Evolutionary conservation across 2,888 invertebrate species (phyloP), one percentile per base, ranked within the genome.

Genomic region (Baronia brevicornis): DNA sequence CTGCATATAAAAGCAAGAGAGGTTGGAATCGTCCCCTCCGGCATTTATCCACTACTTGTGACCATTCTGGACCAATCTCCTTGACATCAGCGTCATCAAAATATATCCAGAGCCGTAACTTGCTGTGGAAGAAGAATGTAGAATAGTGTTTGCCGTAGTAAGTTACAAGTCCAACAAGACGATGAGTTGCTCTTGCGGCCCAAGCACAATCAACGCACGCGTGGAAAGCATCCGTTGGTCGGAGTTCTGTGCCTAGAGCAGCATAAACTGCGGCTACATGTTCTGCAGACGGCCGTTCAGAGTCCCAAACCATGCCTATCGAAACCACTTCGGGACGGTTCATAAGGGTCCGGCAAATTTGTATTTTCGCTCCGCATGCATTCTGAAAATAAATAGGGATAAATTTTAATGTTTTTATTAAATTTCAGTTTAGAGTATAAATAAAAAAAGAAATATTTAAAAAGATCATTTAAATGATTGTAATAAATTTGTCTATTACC

Each of bases 61-160:
- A 93, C 96, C 96, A 97, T 49, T 92, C 89, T 2, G 96, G 94
- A 1, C 97, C 97, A 48, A 97, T 95, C 86, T 97, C 96, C 60
- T 95, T 90, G 3, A 97, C 97, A 29, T 95, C 95, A 10, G 96
- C 96, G 65, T 97, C 97, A 67, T 97, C 97, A 64, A 97, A 97
- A 73, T 97, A 97, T 43, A 97, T 96, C 97, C 97, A 97, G 20
- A 94, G 89, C 58, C 91, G 87, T 10, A 96, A 86, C 73, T 97
- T 96, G 18, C 96, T 95, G 67, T 97, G 96, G 75, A 93, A 97
- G 85, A 97, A 96, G 85, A 97, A 97, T 26, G 97, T 97, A 38
- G 97, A 96, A 68, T 97, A 97, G 74, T 97, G 97, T 77, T 97
- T 97, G 44, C 97, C 96, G 68, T 97, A 97, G 78, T 97, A 97